These are phyloP conservation scores for Mylabris sibirica DNA, from an alignment of 2,888 invertebrate species.

Conservation along the genomic window DNA sequence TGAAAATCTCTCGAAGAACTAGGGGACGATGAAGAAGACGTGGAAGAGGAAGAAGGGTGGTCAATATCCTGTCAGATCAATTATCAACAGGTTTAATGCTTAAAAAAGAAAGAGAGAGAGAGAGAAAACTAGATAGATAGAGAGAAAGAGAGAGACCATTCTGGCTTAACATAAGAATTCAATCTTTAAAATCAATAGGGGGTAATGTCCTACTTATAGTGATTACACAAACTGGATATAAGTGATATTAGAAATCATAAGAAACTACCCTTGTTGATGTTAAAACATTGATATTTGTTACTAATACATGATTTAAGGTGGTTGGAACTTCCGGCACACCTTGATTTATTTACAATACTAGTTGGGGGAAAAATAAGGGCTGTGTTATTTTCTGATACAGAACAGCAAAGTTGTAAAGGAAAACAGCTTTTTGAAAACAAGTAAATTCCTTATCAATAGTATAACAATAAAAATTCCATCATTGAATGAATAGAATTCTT, in stretches of 20 bases:
- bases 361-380: not conserved
- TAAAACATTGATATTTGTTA: not conserved
- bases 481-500: not conserved
- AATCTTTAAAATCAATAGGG: constrained; percentile 2
- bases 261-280: not conserved
- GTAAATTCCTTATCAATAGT: not conserved
- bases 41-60: not conserved
- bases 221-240: not conserved
- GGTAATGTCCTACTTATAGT: constrained; percentile 3
- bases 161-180: not conserved
- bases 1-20: not conserved
- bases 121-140: not conserved
- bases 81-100: constrained; percentile 9
- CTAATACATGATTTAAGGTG: not conserved
- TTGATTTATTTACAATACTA: not conserved
- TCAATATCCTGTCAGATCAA: constrained; percentile 11
- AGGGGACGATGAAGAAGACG: not conserved
- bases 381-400: not conserved
- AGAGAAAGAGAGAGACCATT: no score
- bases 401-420: not conserved
- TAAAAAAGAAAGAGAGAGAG: not conserved
- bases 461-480: not conserved
- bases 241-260: not conserved
- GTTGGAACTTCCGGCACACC: constrained; percentile 6
- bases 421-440: not conserved